Base-by-base conservation (phyloP, 2,113 vertebrate species). In the Promerops cafer region DNA sequence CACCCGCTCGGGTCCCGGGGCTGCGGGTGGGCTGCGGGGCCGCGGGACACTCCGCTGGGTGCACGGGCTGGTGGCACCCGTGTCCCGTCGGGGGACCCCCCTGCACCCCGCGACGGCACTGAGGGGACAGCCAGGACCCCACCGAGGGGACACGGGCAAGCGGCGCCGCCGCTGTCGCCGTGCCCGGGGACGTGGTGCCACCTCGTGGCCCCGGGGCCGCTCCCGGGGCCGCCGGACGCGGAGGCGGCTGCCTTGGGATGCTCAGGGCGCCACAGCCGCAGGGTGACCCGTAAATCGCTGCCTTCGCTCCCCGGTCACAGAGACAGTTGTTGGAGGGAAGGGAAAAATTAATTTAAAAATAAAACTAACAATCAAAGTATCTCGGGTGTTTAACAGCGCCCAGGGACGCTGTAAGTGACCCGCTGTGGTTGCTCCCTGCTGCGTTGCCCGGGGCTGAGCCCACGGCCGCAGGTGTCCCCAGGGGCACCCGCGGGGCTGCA, bases 171-270 rank as follows among this genome's bases (percentile, higher is more conserved):
- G 47, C 22, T 13, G 53, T 5, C 11, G 63, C 37, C 6, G 82
- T 65, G 92, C 33, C 94, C 93, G 72, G 63, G 93, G 44, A 16
- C 40, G 17, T 77, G 93, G 91, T 72, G 95, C 95, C 95, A 87
- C 91, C 93, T 96, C 77, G 93, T 64, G 93, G 94, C 12, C 28
- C 68, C 6, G 77, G 7, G 15, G 33, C 54, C 3, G 60, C 28
- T 61, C 10, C 83, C 47, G 56, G 74, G 19, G 6, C 42, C 33
- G 45, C 30, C 35, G 52, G 42, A n/a, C 68, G 22, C 50, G 1
- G 28, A 3, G 31, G 84, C 7, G 45, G 42, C 66, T 4, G 54
- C 81, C 3, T 0, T 1, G 45, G 47, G 83, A 65, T 22, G 75
- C 74, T 23, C 28, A 0, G 44, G 35, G 64, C 1, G 3, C 42